Base-by-base conservation (phyloP, 2,113 vertebrate species). In the Rhegmatorhina hoffmannsi region DNA sequence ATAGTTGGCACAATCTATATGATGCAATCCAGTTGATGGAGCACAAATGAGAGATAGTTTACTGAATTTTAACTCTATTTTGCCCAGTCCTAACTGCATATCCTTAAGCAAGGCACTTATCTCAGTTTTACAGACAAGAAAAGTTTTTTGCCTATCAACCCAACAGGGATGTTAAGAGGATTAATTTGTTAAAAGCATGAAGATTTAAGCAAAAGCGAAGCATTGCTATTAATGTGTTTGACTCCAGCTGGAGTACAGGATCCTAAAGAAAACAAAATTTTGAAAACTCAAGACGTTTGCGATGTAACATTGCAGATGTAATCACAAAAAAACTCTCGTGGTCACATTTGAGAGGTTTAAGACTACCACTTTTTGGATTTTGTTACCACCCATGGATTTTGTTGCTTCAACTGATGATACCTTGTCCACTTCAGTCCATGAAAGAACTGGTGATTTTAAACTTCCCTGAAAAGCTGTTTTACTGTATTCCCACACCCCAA, bases 151-250 rank as follows among this genome's bases (percentile, higher is more conserved):
- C 64, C 60, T 84, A 26, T 72, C 49, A 92, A 36, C 31, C 43
- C 83, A 78, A 86, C 44, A 83, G 50, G 76, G 64, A 68, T 75
- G 40, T 86, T 95, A 94, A 91, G 87, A 95, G 76, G 73, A 96
- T 93, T 95, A 88, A 86, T 90, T 94, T 93, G 25, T 88, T 92
- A 75, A 95, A 86, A 80, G 60, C 79, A 50, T 78, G 47, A 84
- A 93, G 68, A 84, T 87, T 67, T 77, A 64, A 89, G 73, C 26
- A 74, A 81, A 93, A 92, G 33, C 8, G 49, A 86, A 88, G 6
- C 21, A 29, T 67, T 86, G 17, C 6, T 90, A 13, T 80, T 81
- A 67, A 78, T 76, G 28, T 49, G 10, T 89, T 84, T 6, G 2
- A 77, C 2, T 7, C 14, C 34, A 67, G 8, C 10, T 83, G 34